phyloP scores from a whole-genome alignment of 2,888 invertebrate species.

The Caenorhabditis afra region DNA sequence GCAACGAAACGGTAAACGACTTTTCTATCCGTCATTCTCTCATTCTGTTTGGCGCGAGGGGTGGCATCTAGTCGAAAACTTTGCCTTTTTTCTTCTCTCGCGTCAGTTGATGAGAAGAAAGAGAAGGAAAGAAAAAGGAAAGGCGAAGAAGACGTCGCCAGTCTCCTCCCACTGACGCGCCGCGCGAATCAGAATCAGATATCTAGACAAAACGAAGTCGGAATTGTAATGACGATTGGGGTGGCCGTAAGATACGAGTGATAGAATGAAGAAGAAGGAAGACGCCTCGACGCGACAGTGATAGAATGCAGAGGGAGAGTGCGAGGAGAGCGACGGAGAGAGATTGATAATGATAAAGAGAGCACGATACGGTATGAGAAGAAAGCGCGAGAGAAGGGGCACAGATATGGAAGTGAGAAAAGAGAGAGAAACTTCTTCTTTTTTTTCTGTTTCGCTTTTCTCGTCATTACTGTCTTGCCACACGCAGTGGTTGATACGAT shows the following conservation, averaged over 20 bases:
- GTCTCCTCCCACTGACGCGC: neutral
- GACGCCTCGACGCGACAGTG: constrained; percentile 27
- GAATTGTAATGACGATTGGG: constrained; percentile 49
- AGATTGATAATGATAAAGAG: constrained; percentile 49
- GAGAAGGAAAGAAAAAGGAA: constrained; percentile 18
- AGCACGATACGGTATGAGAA: constrained; percentile 50
- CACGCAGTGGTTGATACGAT: constrained; percentile 44
- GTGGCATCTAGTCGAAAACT: constrained; percentile 24
- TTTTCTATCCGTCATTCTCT: neutral
- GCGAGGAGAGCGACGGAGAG: neutral
- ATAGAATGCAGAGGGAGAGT: constrained; percentile 14
- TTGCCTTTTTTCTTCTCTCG: too few relatives aligned
- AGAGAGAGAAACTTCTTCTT: constrained; percentile 13
- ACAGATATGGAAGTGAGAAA: constrained; percentile 61
- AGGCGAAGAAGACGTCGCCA: constrained; percentile 11
- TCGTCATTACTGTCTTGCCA: constrained; percentile 31
- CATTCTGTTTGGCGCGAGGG: constrained; percentile 15
- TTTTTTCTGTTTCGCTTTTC: constrained; percentile 27
- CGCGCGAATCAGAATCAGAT: constrained; percentile 26
- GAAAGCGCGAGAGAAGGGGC: constrained; percentile 4
- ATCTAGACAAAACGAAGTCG: constrained; percentile 39
- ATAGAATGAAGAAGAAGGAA: constrained; percentile 30
- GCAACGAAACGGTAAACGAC: constrained; percentile 21
- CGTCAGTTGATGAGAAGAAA: too few relatives aligned
- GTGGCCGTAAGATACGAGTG: constrained; percentile 57